phyloP scores from a whole-genome alignment of 53 echinoderm and acorn worm genomes.

The Temnopleurus reevesii region DNA sequence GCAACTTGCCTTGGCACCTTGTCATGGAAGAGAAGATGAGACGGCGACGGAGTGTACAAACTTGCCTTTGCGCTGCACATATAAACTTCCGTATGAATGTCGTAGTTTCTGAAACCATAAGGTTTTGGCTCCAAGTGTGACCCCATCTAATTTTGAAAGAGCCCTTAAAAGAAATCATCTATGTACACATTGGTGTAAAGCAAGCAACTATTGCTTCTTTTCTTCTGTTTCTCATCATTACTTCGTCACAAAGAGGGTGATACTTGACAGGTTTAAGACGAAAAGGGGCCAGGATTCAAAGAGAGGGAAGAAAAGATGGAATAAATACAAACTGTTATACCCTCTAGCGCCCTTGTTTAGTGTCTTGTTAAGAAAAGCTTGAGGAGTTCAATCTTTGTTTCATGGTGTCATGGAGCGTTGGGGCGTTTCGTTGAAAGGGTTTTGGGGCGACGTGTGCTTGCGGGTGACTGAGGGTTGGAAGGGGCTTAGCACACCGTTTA shows the following conservation, averaged over 20 bases:
- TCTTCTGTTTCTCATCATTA: slow-evolving; percentile 14
- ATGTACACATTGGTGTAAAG: too few species aligned
- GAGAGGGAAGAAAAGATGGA: background rate
- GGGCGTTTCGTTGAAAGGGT: background rate
- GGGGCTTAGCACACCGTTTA: slow-evolving; percentile 12
- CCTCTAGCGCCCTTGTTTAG: background rate
- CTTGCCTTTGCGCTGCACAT: too few species aligned
- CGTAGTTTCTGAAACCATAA: too few species aligned
- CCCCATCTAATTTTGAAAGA: too few species aligned
- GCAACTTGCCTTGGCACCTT: too few species aligned
- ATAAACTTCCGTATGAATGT: too few species aligned
- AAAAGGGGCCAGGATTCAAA: background rate
- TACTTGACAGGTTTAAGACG: slow-evolving; percentile 17
- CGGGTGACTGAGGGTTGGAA: background rate
- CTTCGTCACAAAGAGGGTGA: background rate
- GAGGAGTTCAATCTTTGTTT: background rate
- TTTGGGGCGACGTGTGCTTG: background rate
- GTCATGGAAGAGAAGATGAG: too few species aligned
- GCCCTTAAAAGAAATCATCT: too few species aligned
- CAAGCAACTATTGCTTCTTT: background rate
- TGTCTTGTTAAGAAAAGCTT: slow-evolving; percentile 20
- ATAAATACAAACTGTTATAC: slow-evolving; percentile 11
- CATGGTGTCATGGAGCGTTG: background rate
- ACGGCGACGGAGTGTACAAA: too few species aligned
- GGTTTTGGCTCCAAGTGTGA: too few species aligned